Conservation (phyloP, 2,113 vertebrate species). For the Cichladusa arquata region DNA sequence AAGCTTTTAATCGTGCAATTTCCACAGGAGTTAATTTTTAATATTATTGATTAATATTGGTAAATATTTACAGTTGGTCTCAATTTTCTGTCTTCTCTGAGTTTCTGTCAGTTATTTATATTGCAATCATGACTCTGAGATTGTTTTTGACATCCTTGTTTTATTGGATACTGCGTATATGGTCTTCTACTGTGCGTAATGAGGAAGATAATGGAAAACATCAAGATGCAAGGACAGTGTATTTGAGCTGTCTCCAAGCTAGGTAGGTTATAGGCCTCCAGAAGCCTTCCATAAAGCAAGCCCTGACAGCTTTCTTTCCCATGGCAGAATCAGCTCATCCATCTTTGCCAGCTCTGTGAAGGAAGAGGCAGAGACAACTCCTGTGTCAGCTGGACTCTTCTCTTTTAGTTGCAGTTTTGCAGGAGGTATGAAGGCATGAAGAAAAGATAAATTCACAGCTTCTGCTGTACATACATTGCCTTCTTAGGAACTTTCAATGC, state of each 20-base stretch:
- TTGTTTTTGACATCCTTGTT: not conserved
- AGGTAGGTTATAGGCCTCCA: not conserved
- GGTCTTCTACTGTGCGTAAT: not conserved
- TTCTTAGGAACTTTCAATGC: not conserved
- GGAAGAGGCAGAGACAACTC: not conserved
- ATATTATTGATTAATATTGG: not conserved
- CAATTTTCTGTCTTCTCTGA: not conserved
- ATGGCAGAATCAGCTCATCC: not conserved
- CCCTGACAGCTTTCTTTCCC: not conserved
- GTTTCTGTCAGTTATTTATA: not conserved
- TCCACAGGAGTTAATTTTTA: not conserved
- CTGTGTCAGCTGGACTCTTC: not conserved
- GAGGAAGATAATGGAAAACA: not conserved
- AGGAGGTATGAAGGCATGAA: not conserved
- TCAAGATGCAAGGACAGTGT: not conserved
- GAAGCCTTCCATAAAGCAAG: not conserved
- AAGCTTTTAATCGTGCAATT: not conserved
- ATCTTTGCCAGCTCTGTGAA: not conserved
- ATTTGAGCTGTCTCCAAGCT: not conserved
- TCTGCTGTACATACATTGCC: fast-evolving
- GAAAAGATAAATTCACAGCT: not conserved
- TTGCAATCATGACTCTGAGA: not conserved
- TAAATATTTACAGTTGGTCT: not conserved
- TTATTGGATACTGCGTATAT: not conserved
- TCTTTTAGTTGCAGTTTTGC: not conserved